Evolutionary conservation across 2,113 vertebrate genomes (phyloP).

Genomic region (Brienomyrus brachyistius): DNA sequence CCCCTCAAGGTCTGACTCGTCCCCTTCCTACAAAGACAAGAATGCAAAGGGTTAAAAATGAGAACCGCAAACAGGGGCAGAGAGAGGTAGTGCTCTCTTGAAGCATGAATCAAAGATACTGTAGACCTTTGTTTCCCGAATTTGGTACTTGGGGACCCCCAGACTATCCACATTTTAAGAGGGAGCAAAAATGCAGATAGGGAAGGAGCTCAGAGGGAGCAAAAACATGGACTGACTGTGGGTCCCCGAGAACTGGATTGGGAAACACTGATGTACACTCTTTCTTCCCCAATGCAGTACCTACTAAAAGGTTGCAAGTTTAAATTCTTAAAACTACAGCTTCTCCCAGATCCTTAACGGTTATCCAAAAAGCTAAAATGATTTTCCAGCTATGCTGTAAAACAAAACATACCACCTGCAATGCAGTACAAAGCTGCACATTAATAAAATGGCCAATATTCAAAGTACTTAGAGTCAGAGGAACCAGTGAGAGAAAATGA

Average conservation of each 20-base stretch:
- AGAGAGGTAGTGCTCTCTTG: neutral
- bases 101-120: neutral
- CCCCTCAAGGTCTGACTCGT: slow-evolving; percentile 90
- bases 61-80: neutral
- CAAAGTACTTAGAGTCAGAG: neutral
- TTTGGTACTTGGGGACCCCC: neutral
- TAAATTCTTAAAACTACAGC: neutral
- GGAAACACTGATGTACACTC: neutral
- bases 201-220: neutral
- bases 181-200: neutral
- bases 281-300: neutral
- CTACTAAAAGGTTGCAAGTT: neutral
- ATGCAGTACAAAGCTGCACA: neutral
- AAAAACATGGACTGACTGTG: neutral
- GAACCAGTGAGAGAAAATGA: neutral
- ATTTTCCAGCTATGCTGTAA: neutral
- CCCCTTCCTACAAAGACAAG: slow-evolving; percentile 92
- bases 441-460: neutral
- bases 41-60: slow-evolving; percentile 71
- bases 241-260: neutral
- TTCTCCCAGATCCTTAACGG: neutral
- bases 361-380: neutral
- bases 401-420: neutral
- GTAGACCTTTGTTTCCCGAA: neutral
- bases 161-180: neutral